A percentile compares a stretch with the other conserved stretches of the same genome.
phyloP scores from a whole-genome alignment of 2,113 vertebrate genomes.

The Albula goreensis region DNA sequence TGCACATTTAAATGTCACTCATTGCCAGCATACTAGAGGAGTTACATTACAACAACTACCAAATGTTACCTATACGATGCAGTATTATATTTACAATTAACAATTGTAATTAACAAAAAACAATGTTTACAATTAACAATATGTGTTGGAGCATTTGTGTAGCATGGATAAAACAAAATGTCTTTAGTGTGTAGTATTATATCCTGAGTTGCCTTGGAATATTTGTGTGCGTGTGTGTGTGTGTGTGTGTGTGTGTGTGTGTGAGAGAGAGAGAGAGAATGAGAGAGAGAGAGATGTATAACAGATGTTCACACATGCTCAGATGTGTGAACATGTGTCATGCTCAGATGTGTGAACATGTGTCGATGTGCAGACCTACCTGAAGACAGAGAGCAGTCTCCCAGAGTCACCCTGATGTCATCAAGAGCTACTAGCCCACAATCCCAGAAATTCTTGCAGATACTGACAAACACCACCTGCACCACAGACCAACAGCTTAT shows the following conservation, averaged over 20 bases:
- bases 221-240: neutral
- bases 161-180: too few species aligned
- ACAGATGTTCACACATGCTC: neutral
- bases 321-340: neutral
- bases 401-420: constrained; percentile 81
- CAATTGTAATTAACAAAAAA: too few species aligned
- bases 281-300: too few species aligned
- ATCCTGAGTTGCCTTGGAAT: too few species aligned
- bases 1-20: too few species aligned
- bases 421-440: constrained; percentile 89
- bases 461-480: constrained; percentile 87
- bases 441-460: constrained; percentile 90
- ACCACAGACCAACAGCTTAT: constrained; percentile 8
- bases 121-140: too few species aligned
- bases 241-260: neutral
- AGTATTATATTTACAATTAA: too few species aligned
- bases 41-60: too few species aligned
- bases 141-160: too few species aligned
- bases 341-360: neutral
- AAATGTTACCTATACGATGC: too few species aligned
- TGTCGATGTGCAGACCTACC: constrained; percentile 60
- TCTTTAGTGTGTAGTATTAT: too few species aligned
- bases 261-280: neutral
- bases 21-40: too few species aligned
- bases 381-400: constrained; percentile 76